These are phyloP conservation scores for Sinopyrophorus schimmeli DNA, from an alignment of 2,888 invertebrate species.

Conservation along the genomic window DNA sequence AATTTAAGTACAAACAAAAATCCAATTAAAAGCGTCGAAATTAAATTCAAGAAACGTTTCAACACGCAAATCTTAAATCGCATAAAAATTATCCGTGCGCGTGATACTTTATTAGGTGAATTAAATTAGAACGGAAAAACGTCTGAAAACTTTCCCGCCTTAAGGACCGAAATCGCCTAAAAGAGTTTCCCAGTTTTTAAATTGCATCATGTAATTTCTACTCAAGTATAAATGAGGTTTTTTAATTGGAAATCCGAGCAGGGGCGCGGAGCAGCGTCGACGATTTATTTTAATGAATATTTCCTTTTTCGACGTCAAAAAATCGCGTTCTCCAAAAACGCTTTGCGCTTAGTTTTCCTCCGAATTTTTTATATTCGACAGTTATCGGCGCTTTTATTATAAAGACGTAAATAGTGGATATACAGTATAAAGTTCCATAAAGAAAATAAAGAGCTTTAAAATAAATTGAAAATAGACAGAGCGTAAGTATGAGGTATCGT, in stretches of 20 bases:
- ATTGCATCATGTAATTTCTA: constrained; percentile 55
- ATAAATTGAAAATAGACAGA: constrained; percentile 38
- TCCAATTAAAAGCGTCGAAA: constrained; percentile 54
- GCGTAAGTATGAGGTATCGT: constrained; percentile 35
- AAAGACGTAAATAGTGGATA: constrained; percentile 14
- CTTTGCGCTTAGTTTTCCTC: not conserved
- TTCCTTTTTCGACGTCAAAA: constrained; percentile 36
- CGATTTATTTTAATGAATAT: constrained; percentile 52
- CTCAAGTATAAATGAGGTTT: constrained; percentile 56
- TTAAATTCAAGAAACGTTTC: constrained; percentile 55
- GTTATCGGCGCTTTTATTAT: constrained; percentile 6
- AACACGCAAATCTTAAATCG: constrained; percentile 56
- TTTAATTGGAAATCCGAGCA: constrained; percentile 55
- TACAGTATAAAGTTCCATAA: constrained; percentile 23
- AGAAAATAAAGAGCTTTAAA: constrained; percentile 33
- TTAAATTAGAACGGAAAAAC: constrained; percentile 43
- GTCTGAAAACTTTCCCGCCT: constrained; percentile 38
- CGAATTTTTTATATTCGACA: no score
- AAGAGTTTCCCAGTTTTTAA: constrained; percentile 48
- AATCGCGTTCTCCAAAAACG: not conserved
- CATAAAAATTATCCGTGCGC: constrained; percentile 57
- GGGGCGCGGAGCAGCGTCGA: constrained; percentile 39
- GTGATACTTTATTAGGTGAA: constrained; percentile 54
- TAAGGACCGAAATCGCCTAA: constrained; percentile 47
- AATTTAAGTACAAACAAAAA: constrained; percentile 47